phyloP scores from a whole-genome alignment of 23 tunicate species.

The Styela clava region DNA sequence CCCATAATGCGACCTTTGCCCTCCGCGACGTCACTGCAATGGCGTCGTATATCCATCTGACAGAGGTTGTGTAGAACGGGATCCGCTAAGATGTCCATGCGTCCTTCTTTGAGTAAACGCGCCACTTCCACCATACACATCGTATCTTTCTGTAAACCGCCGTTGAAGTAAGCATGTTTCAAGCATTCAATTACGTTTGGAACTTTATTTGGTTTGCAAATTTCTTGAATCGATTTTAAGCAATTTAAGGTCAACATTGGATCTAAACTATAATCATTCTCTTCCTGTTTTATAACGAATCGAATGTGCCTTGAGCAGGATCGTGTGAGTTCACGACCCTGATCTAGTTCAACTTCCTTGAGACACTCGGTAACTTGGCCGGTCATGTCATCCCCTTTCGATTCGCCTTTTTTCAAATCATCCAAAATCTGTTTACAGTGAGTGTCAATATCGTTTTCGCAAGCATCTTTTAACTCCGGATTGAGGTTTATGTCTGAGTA shows the following conservation, averaged over 20 bases:
- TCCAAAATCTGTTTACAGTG: constrained; percentile 37
- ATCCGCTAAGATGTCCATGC: constrained; percentile 70
- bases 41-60: constrained; percentile 22
- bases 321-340: constrained; percentile 20
- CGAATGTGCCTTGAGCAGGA: constrained; percentile 45
- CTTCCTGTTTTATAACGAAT: constrained; percentile 53
- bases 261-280: constrained; percentile 51
- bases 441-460: constrained; percentile 50
- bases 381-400: constrained; percentile 44
- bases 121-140: constrained; percentile 73
- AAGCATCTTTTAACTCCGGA: constrained; percentile 48
- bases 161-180: constrained; percentile 28
- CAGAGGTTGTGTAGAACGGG: constrained; percentile 64
- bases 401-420: constrained; percentile 26
- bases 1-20: constrained; percentile 66
- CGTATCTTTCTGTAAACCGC: not conserved
- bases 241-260: constrained; percentile 62
- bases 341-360: constrained; percentile 19
- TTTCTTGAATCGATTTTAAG: constrained; percentile 9
- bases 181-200: constrained; percentile 52
- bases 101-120: constrained; percentile 50
- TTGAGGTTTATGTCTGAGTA: constrained; percentile 64
- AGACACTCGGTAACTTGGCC: constrained; percentile 67
- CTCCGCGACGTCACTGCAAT: constrained; percentile 42
- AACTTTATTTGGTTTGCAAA: not conserved